Base-by-base conservation (phyloP, 2,888 invertebrate genomes). In the Drosophila parthenogenetica region DNA sequence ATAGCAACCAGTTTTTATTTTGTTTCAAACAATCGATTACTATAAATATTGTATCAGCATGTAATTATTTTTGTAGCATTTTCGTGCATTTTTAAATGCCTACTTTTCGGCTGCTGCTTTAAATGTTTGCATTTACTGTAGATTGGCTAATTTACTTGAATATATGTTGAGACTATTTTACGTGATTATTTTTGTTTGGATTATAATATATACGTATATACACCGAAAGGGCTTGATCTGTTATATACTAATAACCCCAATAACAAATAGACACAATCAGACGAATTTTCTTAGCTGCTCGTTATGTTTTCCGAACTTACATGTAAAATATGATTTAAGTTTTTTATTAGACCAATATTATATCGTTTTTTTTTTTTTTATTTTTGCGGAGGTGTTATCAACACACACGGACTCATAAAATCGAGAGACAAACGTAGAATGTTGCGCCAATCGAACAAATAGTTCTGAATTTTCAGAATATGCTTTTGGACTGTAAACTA, bases 381-480 rank as follows among this genome's bases (percentile, higher is more conserved):
- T 13, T 40, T 69, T 49, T 77, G 72, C 68, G 66, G 61, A 67
- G 76, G 72, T 73, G 81, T 67, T 65, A 55, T 61, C 55, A 62
- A 13, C 39, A 32, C 43, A 40, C 42, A 43, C 25, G 19, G 59
- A 62, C 51, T 48, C 69, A 60, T 73, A 73, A 73, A 67, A 68
- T 58, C 42, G 22, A 57, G 25, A 22, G 39, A 32, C 40, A 19
- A 62, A 55, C 54, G 46, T 22, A 17, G 32, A 61, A 62, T 77
- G 71, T 76, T 79, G 79, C 77, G 77, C 71, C 77, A 72, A 77
- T 69, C 68, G 69, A 65, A 55, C 55, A 67, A 75, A 75, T 69
- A 49, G 63, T 32, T 54, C 43, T 17, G 57, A 51, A 48, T 58
- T 46, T 25, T 45, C 29, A 17, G 4, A 67, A 61, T 61, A 55